These are phyloP conservation scores for Anastrepha ludens DNA, from an alignment of 1,140 invertebrate species.

Conservation along the genomic window DNA sequence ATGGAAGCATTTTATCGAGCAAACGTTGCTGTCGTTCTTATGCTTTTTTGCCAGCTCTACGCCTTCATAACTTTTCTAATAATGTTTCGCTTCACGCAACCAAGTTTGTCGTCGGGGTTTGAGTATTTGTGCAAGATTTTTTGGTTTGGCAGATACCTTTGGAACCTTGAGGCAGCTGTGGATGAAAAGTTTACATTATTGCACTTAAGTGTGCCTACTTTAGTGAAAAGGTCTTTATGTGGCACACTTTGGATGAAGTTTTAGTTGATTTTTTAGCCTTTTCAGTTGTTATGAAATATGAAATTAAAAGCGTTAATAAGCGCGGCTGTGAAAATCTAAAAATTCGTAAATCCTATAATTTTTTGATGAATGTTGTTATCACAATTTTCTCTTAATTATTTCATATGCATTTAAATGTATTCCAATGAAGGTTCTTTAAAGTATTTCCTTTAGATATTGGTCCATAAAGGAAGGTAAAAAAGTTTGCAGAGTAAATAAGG, in stretches of 20 bases:
- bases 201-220: slow-evolving; percentile 43
- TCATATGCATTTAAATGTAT: too few relatives aligned
- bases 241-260: slow-evolving; percentile 20
- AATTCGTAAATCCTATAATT: slow-evolving; percentile 24
- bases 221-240: slow-evolving; percentile 9
- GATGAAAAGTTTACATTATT: slow-evolving; percentile 44
- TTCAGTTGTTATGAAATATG: not conserved
- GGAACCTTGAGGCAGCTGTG: slow-evolving; percentile 45
- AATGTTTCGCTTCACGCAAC: slow-evolving; percentile 43
- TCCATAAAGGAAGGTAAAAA: too few relatives aligned
- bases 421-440: too few relatives aligned
- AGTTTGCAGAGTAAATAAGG: too few relatives aligned
- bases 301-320: slow-evolving; percentile 24
- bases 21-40: not conserved
- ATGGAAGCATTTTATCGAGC: slow-evolving; percentile 9
- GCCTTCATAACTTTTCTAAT: slow-evolving; percentile 50
- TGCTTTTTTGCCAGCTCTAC: not conserved
- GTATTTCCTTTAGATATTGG: too few relatives aligned
- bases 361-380: not conserved
- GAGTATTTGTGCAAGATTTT: slow-evolving; percentile 37
- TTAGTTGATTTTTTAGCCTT: slow-evolving; percentile 31
- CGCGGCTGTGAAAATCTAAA: not conserved
- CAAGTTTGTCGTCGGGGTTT: slow-evolving; percentile 17
- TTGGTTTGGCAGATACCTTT: slow-evolving; percentile 45
- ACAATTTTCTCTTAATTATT: too few relatives aligned